phyloP scores from a whole-genome alignment of 2,113 vertebrate species.

The Actenoides lindsayi region DNA sequence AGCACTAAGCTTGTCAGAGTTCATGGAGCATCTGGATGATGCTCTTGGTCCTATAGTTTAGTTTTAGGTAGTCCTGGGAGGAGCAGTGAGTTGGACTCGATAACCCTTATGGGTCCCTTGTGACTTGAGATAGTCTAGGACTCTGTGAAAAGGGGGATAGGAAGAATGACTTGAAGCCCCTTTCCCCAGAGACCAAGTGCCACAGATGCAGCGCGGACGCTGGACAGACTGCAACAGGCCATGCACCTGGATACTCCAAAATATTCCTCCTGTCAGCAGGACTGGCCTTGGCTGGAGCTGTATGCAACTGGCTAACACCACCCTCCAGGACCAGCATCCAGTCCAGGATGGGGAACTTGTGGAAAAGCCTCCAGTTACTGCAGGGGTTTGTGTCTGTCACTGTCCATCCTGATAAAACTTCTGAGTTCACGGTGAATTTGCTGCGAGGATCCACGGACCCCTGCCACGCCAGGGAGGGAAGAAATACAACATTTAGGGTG shows the following conservation, averaged over 20 bases:
- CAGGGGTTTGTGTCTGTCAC: not conserved
- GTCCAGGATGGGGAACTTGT: not conserved
- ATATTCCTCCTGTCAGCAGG: not conserved
- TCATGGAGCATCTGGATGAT: not conserved
- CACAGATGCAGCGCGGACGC: accelerated
- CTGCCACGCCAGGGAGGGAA: not conserved
- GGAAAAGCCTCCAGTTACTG: not conserved
- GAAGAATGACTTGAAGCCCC: not conserved
- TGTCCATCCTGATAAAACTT: not conserved
- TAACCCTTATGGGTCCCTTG: not conserved
- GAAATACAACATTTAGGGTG: not conserved
- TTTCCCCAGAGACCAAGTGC: not conserved
- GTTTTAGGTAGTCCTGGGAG: not conserved
- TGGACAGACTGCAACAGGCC: accelerated
- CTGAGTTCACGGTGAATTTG: not conserved
- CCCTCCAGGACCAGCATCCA: not conserved
- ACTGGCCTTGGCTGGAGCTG: not conserved
- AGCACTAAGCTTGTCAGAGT: not conserved
- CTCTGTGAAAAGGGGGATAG: not conserved
- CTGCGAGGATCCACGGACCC: accelerated
- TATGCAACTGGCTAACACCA: not conserved
- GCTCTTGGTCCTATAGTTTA: too few relatives aligned
- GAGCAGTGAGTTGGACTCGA: not conserved
- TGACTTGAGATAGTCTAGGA: not conserved
- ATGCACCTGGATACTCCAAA: accelerated